These are phyloP conservation scores for Brenthis hecate DNA, from an alignment of 2,888 invertebrate species.

Conservation along the genomic window DNA sequence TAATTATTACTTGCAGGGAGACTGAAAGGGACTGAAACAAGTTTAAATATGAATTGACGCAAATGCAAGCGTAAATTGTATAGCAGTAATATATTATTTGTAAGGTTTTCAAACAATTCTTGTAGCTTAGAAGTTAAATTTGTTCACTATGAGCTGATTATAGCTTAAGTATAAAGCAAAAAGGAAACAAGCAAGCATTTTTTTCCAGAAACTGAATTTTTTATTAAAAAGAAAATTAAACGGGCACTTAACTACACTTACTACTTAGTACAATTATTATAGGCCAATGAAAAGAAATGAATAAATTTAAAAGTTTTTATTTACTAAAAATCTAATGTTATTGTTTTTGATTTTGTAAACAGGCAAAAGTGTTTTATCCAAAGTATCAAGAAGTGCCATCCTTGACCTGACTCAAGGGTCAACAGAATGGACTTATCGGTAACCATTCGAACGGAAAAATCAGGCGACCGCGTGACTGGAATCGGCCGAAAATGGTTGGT, in stretches of 20 bases:
- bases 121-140: not conserved
- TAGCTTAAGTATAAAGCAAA: too few relatives aligned
- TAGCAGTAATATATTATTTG: not conserved
- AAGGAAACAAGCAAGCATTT: too few relatives aligned
- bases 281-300: too few relatives aligned
- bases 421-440: constrained; percentile 64
- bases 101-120: not conserved
- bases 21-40: not conserved
- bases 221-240: too few relatives aligned
- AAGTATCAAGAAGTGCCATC: constrained; percentile 45
- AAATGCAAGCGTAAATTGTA: not conserved
- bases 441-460: constrained; percentile 79
- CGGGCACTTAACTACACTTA: too few relatives aligned
- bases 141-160: too few relatives aligned
- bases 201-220: too few relatives aligned
- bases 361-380: not conserved
- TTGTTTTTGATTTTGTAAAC: too few relatives aligned
- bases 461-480: constrained; percentile 58
- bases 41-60: not conserved
- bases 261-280: too few relatives aligned
- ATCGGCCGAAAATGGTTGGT: constrained; percentile 15
- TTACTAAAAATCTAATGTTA: too few relatives aligned
- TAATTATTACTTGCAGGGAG: not conserved
- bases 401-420: constrained; percentile 71
- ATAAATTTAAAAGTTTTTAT: too few relatives aligned